phyloP scores from a whole-genome alignment of 2,888 invertebrate species.

The Pandemis cinnamomeana region DNA sequence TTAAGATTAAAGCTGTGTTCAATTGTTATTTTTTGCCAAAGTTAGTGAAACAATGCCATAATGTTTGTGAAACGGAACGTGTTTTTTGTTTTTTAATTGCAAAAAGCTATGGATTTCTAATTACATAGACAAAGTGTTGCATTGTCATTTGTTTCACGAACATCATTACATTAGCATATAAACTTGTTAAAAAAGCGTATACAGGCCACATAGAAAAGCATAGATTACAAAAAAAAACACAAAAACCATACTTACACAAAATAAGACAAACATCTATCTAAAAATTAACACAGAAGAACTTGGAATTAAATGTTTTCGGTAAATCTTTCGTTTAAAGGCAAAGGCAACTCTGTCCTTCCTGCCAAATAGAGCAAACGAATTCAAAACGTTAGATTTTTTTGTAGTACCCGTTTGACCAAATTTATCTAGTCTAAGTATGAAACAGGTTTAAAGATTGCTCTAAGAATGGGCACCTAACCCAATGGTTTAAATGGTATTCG shows the following conservation, averaged over 20 bases:
- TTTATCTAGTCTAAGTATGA: neutral
- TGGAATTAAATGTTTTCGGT: neutral
- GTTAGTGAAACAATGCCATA: conserved; percentile 23
- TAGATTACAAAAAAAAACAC: conserved; percentile 10
- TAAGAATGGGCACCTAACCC: conserved; percentile 7
- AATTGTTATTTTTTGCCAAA: conserved; percentile 24
- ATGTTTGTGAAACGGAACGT: conserved; percentile 31
- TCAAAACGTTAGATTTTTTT: neutral
- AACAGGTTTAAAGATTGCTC: neutral
- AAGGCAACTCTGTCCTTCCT: neutral
- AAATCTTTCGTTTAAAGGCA: neutral
- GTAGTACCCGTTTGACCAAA: conserved; percentile 12
- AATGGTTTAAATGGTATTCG: conserved; percentile 13
- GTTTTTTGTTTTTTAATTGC: neutral
- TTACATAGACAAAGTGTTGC: neutral
- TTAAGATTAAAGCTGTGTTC: conserved; percentile 7
- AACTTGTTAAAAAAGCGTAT: neutral
- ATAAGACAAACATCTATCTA: conserved; percentile 4
- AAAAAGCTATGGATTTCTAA: neutral
- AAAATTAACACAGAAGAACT: neutral
- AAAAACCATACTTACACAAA: conserved; percentile 38
- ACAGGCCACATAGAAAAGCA: conserved; percentile 3
- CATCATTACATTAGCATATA: neutral
- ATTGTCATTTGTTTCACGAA: neutral
- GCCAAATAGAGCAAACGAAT: neutral